phyloP scores from a whole-genome alignment of 1,140 invertebrate genomes.

The Drosophila ironensis region DNA sequence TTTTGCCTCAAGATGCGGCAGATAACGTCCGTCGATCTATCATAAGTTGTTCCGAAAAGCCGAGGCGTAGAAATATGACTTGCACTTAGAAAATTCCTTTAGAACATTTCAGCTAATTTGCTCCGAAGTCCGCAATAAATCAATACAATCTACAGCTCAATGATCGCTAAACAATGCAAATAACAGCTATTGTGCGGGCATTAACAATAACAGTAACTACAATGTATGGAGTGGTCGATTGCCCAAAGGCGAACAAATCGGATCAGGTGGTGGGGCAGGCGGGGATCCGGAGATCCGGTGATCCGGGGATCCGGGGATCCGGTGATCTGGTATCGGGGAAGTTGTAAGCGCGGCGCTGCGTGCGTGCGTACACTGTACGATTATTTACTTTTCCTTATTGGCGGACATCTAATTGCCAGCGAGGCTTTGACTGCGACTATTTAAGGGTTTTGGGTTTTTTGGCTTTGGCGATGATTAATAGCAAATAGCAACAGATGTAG shows the following conservation, averaged over 20 bases:
- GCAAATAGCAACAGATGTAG: conserved; percentile 42
- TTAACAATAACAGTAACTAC: conserved; percentile 25
- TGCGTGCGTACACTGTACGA: conserved; percentile 6
- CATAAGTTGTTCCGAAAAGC: background rate
- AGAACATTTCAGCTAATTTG: conserved; percentile 30
- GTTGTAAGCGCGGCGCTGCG: conserved; percentile 18
- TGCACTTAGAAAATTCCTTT: conserved; percentile 10
- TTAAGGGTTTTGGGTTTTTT: conserved; percentile 65
- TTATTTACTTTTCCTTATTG: conserved; percentile 73
- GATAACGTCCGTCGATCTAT: background rate
- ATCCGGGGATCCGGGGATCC: background rate
- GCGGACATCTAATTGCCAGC: conserved; percentile 59
- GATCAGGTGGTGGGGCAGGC: conserved; percentile 10
- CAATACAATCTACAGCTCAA: conserved; percentile 45
- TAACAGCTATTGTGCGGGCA: conserved; percentile 36
- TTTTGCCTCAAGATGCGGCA: conserved; percentile 7
- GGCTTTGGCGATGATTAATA: conserved; percentile 63
- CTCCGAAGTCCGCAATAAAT: conserved; percentile 28
- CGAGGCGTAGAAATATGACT: conserved; percentile 16
- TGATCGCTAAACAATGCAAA: conserved; percentile 50
- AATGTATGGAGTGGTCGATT: conserved; percentile 15
- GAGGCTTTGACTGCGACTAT: conserved; percentile 59
- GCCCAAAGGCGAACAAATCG: conserved; percentile 37
- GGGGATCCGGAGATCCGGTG: background rate
- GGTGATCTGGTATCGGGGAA: conserved; percentile 42